These are phyloP conservation scores for Sebastes glaucus DNA, from an alignment of 2,797 vertebrate species.

Conservation along the genomic window DNA sequence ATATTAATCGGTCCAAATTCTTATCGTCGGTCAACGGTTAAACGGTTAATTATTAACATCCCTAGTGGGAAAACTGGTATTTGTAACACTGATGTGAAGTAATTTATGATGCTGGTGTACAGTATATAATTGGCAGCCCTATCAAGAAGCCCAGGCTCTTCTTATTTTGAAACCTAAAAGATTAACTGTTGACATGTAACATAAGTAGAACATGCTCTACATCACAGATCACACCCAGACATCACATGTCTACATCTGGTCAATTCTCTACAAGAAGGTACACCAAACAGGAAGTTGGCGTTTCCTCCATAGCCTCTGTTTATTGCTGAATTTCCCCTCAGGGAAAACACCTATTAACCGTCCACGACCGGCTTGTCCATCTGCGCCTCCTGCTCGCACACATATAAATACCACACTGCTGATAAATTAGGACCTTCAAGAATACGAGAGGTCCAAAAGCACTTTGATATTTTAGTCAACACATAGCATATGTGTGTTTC, in stretches of 20 bases:
- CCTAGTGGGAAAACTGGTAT: not conserved
- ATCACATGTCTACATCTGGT: slow-evolving; percentile 7
- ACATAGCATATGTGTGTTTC: not conserved
- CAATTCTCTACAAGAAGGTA: slow-evolving; percentile 25
- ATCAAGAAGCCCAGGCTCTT: not conserved
- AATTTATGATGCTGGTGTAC: not conserved
- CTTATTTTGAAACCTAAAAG: not conserved
- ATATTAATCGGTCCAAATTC: no score
- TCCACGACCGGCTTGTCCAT: not conserved
- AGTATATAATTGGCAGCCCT: not conserved
- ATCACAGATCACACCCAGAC: not conserved
- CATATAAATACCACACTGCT: not conserved
- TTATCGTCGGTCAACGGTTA: no score
- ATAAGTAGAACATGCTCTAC: not conserved
- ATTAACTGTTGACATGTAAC: not conserved
- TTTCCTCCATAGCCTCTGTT: slow-evolving; percentile 32
- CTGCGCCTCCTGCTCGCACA: not conserved
- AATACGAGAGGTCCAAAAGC: not conserved
- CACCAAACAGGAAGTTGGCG: slow-evolving; percentile 51
- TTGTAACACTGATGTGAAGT: not conserved
- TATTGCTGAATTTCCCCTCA: slow-evolving; percentile 16
- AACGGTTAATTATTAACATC: no score
- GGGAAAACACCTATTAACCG: slow-evolving; percentile 20
- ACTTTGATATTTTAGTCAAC: not conserved
- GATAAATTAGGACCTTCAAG: not conserved